phyloP scores from a whole-genome alignment of 1,140 invertebrate species.

The Dufourea novaeangliae region DNA sequence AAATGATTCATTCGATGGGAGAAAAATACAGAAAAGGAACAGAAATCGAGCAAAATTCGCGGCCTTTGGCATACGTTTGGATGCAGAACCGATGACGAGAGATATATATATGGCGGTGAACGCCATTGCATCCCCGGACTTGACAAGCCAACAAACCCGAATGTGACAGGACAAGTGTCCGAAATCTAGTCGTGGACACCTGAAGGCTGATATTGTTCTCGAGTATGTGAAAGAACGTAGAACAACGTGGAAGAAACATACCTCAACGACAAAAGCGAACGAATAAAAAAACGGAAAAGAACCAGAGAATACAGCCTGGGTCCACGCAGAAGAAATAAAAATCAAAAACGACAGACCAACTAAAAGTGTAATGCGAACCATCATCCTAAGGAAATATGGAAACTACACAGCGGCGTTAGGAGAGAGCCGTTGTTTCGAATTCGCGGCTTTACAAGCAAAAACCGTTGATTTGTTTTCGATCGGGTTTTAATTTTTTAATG shows the following conservation, averaged over 20 bases:
- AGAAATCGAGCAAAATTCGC: slow-evolving; percentile 63
- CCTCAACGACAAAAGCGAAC: no score
- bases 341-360: slow-evolving; percentile 40
- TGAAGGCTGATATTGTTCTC: slow-evolving; percentile 38
- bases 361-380: slow-evolving; percentile 13
- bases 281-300: neutral
- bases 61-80: slow-evolving; percentile 78
- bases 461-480: slow-evolving; percentile 79
- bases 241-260: neutral
- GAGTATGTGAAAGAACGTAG: slow-evolving; percentile 33
- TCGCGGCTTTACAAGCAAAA: slow-evolving; percentile 79
- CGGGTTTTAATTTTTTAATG: slow-evolving; percentile 83
- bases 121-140: slow-evolving; percentile 60
- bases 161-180: slow-evolving; percentile 53
- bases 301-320: neutral
- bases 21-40: neutral
- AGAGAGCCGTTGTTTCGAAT: slow-evolving; percentile 73
- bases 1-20: slow-evolving; percentile 22
- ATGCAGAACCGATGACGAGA: slow-evolving; percentile 74
- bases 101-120: slow-evolving; percentile 46
- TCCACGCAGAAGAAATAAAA: slow-evolving; percentile 34
- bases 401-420: slow-evolving; percentile 69
- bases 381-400: slow-evolving; percentile 58
- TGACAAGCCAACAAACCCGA: slow-evolving; percentile 63
- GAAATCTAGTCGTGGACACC: neutral